Evolutionary conservation across 2,888 invertebrate species (phyloP).

Genomic region (Vanessa cardui): DNA sequence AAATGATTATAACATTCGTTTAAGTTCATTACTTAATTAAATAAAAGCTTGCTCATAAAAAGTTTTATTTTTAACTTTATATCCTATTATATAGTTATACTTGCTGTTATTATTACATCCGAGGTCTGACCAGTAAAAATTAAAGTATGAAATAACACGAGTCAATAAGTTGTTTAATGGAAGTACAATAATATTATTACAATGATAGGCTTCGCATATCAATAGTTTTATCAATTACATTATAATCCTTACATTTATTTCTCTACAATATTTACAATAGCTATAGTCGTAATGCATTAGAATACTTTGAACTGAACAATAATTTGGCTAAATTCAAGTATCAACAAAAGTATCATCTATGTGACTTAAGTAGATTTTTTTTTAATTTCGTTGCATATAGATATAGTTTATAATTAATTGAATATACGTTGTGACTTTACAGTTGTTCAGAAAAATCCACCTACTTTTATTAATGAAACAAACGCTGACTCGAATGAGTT

Average conservation of each 20-base stretch:
- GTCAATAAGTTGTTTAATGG: background rate
- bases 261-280: conserved; percentile 22
- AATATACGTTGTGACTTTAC: background rate
- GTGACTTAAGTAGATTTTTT: background rate
- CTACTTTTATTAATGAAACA: background rate
- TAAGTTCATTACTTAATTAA: too few relatives aligned
- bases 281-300: background rate
- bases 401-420: background rate
- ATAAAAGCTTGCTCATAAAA: background rate
- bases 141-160: background rate
- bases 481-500: too few relatives aligned
- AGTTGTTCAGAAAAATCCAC: background rate
- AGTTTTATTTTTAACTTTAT: background rate
- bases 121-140: too few relatives aligned
- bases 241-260: background rate
- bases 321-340: background rate
- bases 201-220: background rate
- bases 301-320: background rate
- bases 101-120: too few relatives aligned
- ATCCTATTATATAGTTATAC: too few relatives aligned
- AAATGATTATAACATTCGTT: too few relatives aligned
- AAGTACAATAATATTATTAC: background rate
- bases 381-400: background rate
- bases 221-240: conserved; percentile 1
- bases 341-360: background rate